A percentile compares a stretch with the other conserved stretches of the same genome.
These are phyloP conservation scores for Astyanax mexicanus DNA, from an alignment of 2,797 vertebrate genomes.

Conservation along the genomic window DNA sequence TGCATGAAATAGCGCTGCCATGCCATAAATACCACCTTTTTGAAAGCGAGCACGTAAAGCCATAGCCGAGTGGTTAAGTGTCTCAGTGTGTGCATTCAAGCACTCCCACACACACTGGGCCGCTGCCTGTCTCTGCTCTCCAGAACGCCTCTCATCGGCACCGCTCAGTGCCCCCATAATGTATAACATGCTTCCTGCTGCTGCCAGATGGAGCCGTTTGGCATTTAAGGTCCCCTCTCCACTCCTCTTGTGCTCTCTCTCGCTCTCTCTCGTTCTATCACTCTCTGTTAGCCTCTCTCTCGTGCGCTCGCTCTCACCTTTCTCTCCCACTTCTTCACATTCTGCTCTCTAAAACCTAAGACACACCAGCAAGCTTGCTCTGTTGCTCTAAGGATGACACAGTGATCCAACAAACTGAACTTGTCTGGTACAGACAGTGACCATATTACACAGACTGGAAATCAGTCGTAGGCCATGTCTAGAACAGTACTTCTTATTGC, in stretches of 20 bases:
- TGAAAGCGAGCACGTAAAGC: conserved; percentile 40
- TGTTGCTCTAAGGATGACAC: not conserved
- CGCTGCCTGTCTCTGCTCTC: conserved; percentile 50
- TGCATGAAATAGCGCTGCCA: conserved; percentile 43
- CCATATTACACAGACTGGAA: not conserved
- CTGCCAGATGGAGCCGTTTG: conserved; percentile 59
- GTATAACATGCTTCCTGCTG: conserved; percentile 61
- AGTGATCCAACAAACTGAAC: not conserved
- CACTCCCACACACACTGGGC: conserved; percentile 32
- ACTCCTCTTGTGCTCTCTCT: not conserved
- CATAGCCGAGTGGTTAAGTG: conserved; percentile 47
- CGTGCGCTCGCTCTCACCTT: not conserved
- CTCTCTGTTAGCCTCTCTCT: not conserved
- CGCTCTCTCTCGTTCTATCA: conserved; percentile 29
- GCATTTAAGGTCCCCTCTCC: conserved; percentile 55
- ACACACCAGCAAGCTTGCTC: conserved; percentile 15
- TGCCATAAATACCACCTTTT: conserved; percentile 53
- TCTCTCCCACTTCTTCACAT: not conserved
- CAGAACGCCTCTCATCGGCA: conserved; percentile 50
- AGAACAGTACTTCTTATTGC: too few relatives aligned
- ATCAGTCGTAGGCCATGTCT: too few relatives aligned
- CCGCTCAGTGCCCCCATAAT: conserved; percentile 54
- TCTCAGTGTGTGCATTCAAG: conserved; percentile 41
- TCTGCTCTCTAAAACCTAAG: conserved; percentile 39
- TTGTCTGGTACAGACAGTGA: not conserved